These are phyloP conservation scores for Castor canadensis DNA, from an alignment of 2,113 vertebrate species.

Conservation along the genomic window DNA sequence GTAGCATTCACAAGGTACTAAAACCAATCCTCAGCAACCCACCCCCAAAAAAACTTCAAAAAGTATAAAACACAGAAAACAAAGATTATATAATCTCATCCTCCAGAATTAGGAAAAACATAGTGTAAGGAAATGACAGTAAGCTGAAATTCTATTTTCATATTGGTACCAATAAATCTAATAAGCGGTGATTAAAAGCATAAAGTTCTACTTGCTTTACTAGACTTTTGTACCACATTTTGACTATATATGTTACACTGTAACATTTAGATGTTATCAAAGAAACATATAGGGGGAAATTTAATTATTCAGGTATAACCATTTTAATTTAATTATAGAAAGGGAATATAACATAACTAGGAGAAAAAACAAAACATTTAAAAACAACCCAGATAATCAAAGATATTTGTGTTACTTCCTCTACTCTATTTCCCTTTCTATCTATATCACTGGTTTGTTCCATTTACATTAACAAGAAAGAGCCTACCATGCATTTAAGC, in stretches of 20 bases:
- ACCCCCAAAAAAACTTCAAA: neutral
- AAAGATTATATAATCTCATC: neutral
- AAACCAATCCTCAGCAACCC: neutral
- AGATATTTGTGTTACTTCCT: slow-evolving; percentile 20
- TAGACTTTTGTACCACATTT: neutral
- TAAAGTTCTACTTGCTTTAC: neutral
- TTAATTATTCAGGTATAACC: neutral
- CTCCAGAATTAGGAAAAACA: neutral
- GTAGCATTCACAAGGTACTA: neutral
- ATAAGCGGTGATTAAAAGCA: neutral
- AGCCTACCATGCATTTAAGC: slow-evolving; percentile 51
- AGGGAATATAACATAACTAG: slow-evolving; percentile 43
- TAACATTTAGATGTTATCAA: neutral
- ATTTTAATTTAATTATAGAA: slow-evolving; percentile 53
- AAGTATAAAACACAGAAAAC: neutral
- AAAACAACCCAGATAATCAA: neutral
- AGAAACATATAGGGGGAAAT: slow-evolving; percentile 16
- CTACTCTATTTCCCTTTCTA: slow-evolving; percentile 2
- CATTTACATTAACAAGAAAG: slow-evolving; percentile 67
- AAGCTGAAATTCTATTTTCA: neutral
- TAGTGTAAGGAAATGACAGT: neutral
- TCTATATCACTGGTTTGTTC: slow-evolving; percentile 63
- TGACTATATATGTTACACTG: neutral
- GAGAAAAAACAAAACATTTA: slow-evolving; percentile 51
- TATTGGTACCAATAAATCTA: neutral